Percentiles rank a stretch among this genome's conserved stretches.
Conservation (phyloP, 2,113 vertebrate species). For the Acanthisitta chloris region DNA sequence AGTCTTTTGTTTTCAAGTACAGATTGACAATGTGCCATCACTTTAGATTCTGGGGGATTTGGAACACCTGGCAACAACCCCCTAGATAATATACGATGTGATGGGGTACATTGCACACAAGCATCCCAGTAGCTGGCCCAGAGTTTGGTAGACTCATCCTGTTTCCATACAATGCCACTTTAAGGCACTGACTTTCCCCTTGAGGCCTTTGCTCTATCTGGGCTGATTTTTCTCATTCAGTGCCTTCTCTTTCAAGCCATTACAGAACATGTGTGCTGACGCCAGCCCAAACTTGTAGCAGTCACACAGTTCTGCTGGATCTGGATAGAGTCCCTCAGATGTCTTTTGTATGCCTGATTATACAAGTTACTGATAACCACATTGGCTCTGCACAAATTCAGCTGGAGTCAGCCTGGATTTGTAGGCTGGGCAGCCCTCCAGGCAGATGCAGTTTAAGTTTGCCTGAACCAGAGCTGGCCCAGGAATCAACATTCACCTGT, state of each 20-base stretch:
- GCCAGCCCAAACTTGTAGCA: background rate
- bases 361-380: background rate
- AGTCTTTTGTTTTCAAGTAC: background rate
- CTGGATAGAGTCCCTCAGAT: background rate
- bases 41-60: background rate
- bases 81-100: background rate
- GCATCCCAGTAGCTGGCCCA: background rate
- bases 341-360: background rate
- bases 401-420: background rate
- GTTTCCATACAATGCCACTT: background rate
- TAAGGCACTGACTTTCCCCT: background rate
- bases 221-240: background rate
- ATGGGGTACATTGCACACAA: background rate
- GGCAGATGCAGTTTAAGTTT: background rate
- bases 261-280: background rate
- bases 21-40: fast-evolving
- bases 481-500: slow-evolving; percentile 19
- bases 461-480: background rate
- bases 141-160: background rate
- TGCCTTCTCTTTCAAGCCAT: background rate
- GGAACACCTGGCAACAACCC: background rate
- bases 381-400: background rate
- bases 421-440: background rate
- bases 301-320: background rate
- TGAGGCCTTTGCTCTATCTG: background rate